Conservation (phyloP, 2,888 invertebrate species). For the Xylocampa areola region DNA sequence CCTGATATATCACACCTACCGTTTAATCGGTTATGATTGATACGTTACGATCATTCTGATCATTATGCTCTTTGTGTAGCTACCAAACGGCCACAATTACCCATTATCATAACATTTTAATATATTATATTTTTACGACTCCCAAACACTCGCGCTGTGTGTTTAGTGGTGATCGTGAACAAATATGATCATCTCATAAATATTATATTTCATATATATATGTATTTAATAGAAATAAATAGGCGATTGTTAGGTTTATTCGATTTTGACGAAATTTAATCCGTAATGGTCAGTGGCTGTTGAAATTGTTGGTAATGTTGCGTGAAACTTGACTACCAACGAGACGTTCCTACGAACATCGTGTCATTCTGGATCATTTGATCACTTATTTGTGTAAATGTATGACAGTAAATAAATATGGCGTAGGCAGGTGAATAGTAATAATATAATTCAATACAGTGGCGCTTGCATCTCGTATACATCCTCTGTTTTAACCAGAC, state of each 20-base stretch:
- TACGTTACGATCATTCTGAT: constrained; percentile 43
- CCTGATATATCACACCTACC: constrained; percentile 62
- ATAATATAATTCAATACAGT: constrained; percentile 22
- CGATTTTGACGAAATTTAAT: constrained; percentile 39
- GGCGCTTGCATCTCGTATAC: constrained; percentile 8
- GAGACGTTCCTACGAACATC: constrained; percentile 1
- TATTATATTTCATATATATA: constrained; percentile 48
- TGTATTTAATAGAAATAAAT: constrained; percentile 27
- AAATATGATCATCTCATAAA: constrained; percentile 41
- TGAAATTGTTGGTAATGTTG: constrained; percentile 26
- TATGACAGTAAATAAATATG: constrained; percentile 18
- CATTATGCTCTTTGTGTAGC: constrained; percentile 43
- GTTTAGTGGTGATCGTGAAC: constrained; percentile 32
- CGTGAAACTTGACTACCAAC: constrained; percentile 39
- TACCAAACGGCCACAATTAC: constrained; percentile 53
- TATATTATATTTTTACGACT: constrained; percentile 59
- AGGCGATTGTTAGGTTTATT: constrained; percentile 33
- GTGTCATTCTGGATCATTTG: constrained; percentile 6
- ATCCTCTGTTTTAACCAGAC: constrained; percentile 3
- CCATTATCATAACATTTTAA: constrained; percentile 64
- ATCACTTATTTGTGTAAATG: constrained; percentile 46
- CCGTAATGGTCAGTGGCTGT: constrained; percentile 22
- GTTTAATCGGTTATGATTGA: constrained; percentile 64
- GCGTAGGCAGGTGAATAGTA: constrained; percentile 2
- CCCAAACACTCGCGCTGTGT: constrained; percentile 21